Base-by-base conservation (phyloP, 1,140 invertebrate species). In the Ostrea denselamellosa region DNA sequence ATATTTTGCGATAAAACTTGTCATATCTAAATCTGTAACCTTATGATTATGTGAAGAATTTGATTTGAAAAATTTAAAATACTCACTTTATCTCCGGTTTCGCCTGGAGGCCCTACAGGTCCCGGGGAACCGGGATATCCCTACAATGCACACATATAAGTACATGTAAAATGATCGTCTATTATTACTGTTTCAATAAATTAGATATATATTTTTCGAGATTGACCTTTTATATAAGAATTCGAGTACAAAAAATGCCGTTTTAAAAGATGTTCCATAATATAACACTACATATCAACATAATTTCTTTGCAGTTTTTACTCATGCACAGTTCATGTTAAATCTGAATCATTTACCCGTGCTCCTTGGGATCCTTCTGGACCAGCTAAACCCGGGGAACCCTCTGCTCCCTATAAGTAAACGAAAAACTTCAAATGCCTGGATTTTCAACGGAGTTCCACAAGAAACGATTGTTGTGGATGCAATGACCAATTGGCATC, bases 41-140 rank as follows among this genome's bases (percentile, higher is more conserved):
- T 44, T 44, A 44, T 44, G 34, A 2, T 2, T 5, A 44, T 44
- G 34, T 44, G 34, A 44, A 44, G 5, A 44, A 58, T 62, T 17
- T n/a, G 7, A 62, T n/a, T 4, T 62, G 2, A 19, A 19, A 5
- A 62, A n/a, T 5, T 19, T 19, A n/a, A 19, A 28, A 9, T 44
- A 85, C 87, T 71, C 71, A 94, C 93, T 92, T 93, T 94, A 87
- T 95, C 93, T 77, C 95, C 95, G 86, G 94, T 92, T 71, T 93
- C 89, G n/a, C 93, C 93, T 52, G 93, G 93, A 10, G 93, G 90
- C 82, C 93, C 93, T 0, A 91, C 87, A 14, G 92, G 93, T 54
- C 93, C 93, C n/a, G 91, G 84, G 12, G 91, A 88, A 85, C 93
- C 93, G 87, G 89, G 88, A 68, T 91, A 92, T 58, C 93, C 93